phyloP scores from a whole-genome alignment of 2,888 invertebrate species.

The Autographa gamma region DNA sequence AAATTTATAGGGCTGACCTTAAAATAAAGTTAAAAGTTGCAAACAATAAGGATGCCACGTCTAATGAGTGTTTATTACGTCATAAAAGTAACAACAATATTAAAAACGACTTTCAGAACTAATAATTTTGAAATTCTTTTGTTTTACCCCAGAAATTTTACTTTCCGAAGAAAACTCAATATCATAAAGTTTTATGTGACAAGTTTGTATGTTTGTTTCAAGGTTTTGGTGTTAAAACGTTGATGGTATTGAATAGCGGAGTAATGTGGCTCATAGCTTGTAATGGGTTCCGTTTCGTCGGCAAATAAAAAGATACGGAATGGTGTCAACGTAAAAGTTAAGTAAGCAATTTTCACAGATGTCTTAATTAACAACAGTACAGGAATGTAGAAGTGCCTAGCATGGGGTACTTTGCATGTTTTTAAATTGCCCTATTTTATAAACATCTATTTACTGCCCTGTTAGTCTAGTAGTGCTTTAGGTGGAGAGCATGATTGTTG shows the following conservation, averaged over 20 bases:
- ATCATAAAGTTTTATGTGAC: neutral
- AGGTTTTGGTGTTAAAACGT: neutral
- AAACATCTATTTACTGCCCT: too few species aligned
- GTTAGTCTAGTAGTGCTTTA: too few species aligned
- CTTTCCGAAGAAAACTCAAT: neutral
- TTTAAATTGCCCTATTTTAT: too few species aligned
- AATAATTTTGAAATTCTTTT: constrained; percentile 8
- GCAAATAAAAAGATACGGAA: neutral
- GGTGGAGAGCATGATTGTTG: too few species aligned
- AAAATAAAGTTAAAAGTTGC: neutral
- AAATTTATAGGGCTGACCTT: constrained; percentile 35
- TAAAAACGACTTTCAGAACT: neutral
- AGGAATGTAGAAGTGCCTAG: too few species aligned
- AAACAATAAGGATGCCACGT: neutral
- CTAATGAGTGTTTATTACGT: neutral
- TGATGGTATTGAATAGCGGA: neutral
- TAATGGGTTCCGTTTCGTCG: neutral
- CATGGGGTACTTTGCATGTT: too few species aligned
- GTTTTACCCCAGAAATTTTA: neutral
- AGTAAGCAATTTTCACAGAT: neutral
- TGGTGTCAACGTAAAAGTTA: neutral
- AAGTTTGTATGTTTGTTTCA: neutral
- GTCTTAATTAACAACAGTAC: too few species aligned
- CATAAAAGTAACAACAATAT: neutral
- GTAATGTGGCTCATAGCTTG: neutral